phyloP scores from a whole-genome alignment of 2,888 invertebrate genomes.

The Nasonia oneida region DNA sequence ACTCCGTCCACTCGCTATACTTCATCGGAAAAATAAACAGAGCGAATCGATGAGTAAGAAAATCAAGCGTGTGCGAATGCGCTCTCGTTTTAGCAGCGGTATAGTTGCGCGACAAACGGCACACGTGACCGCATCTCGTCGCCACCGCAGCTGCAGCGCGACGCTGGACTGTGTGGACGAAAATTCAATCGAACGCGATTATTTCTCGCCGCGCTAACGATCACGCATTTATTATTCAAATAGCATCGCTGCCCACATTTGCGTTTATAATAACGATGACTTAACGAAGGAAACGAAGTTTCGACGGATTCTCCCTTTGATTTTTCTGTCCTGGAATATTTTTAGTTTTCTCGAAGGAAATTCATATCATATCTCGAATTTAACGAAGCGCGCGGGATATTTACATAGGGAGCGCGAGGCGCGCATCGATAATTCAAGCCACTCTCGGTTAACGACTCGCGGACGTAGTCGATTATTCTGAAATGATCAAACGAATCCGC shows the following conservation, averaged over 20 bases:
- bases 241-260: background rate
- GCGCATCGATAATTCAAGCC: background rate
- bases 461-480: background rate
- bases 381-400: too few species aligned
- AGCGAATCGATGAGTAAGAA: conserved; percentile 56
- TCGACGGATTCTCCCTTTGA: background rate
- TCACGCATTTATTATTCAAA: conserved; percentile 45
- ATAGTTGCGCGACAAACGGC: background rate
- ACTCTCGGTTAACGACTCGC: background rate
- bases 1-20: conserved; percentile 13
- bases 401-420: background rate
- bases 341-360: too few species aligned
- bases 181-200: conserved; percentile 47
- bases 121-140: too few species aligned
- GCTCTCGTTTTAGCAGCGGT: background rate
- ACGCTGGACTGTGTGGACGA: background rate
- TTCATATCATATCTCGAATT: too few species aligned
- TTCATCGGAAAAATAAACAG: conserved; percentile 57
- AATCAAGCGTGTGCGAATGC: conserved; percentile 39
- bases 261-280: conserved; percentile 34
- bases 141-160: too few species aligned
- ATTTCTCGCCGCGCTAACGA: conserved; percentile 43
- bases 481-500: background rate
- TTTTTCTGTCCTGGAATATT: too few species aligned
- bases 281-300: conserved; percentile 24